Base-by-base conservation (phyloP, 2,797 vertebrate species). In the Chaenodraco wilsoni region DNA sequence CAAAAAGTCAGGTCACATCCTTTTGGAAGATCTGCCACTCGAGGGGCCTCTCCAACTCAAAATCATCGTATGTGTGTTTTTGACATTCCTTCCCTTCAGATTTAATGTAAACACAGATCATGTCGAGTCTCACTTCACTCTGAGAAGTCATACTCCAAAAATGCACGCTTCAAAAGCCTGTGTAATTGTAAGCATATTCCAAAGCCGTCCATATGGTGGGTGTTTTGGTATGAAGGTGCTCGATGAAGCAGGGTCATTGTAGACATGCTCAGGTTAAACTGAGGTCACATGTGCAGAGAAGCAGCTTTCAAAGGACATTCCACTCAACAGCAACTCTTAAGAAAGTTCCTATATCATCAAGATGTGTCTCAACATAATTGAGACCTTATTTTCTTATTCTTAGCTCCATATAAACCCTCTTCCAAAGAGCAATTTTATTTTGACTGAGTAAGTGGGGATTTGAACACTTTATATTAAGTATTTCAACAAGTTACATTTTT, bases 141-240 rank as follows among this genome's bases (percentile, higher is more conserved):
- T 37, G 44, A 23, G 17, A 56, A 19, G 43, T 65, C 63, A 17
- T 49, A 3, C 50, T 43, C 0, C 5, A 63, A 77, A 48, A 60
- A 61, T 23, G 21, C 51, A 55, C 41, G 4, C 17, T 9, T 61
- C 48, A 17, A 9, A 74, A 65, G 41, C 4, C 8, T 9, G 12
- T 17, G 50, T 67, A 73, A 85, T 73, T 76, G 58, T 45, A 69
- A 86, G 72, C 78, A 81, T 45, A 65, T 61, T 72, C 17, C 58
- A 43, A 16, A 57, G 37, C 19, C 10, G 19, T 17, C 46, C 67
- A 83, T 44, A 56, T 84, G 81, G 68, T 46, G 14, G 7, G 33
- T 31, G 65, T 86, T 82, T 78, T 54, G 62, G 41, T 37, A 37
- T 9, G 52, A 9, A 52, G 46, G 58, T 37, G 69, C 21, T 43